Percentiles rank a stretch among this genome's conserved stretches.
Evolutionary conservation across 2,888 invertebrate species (phyloP).

Genomic region (Scaptomyza reducta): DNA sequence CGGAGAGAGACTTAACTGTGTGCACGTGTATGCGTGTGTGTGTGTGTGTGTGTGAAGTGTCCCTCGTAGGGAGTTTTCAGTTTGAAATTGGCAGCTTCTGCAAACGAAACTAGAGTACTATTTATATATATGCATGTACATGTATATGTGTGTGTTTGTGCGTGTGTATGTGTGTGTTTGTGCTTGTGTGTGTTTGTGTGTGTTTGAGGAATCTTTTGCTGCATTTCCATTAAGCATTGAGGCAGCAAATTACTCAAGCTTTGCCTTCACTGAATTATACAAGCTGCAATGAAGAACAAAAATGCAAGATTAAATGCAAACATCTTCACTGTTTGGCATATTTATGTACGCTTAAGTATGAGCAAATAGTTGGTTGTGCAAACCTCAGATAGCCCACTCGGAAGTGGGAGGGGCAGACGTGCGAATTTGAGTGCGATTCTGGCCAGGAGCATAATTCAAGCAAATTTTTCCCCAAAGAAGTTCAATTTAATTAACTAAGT

Average conservation of each 20-base stretch:
- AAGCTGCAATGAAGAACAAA: conserved; percentile 36
- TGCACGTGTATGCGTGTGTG: background rate
- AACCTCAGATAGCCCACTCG: conserved; percentile 37
- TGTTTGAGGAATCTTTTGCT: conserved; percentile 41
- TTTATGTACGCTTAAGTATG: conserved; percentile 58
- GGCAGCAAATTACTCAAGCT: conserved; percentile 63
- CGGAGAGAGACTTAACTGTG: background rate
- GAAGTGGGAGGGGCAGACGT: conserved; percentile 31
- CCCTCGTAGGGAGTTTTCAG: conserved; percentile 16
- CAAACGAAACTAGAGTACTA: conserved; percentile 14
- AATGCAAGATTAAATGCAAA: conserved; percentile 71
- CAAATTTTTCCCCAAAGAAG: conserved; percentile 48
- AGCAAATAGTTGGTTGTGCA: conserved; percentile 55
- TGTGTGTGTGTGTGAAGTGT: conserved; percentile 10
- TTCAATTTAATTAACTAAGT: conserved; percentile 81
- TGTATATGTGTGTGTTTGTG: too few species aligned
- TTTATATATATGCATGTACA: background rate
- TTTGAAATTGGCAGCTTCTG: conserved; percentile 24
- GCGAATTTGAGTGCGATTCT: conserved; percentile 4
- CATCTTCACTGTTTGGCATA: conserved; percentile 49
- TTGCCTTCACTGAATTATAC: conserved; percentile 38
- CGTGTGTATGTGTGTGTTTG: conserved; percentile 14
- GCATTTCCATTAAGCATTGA: conserved; percentile 62
- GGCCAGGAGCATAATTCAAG: conserved; percentile 26
- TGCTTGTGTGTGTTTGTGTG: background rate